These are phyloP conservation scores for Magallana ariakensis DNA, from an alignment of 1,140 invertebrate species.

Conservation along the genomic window DNA sequence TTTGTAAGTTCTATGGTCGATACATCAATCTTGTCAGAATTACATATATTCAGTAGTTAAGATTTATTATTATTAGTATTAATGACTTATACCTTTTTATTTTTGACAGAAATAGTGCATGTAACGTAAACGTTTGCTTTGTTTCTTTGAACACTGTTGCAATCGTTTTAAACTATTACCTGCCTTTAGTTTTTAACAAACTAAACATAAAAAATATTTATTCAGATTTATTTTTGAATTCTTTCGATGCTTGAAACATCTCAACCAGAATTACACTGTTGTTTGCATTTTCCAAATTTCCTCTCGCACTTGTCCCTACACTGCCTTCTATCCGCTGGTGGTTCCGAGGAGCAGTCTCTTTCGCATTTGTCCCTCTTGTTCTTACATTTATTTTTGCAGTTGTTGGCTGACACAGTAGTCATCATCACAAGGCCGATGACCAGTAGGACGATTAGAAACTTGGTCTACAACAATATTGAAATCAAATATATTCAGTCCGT, in stretches of 20 bases:
- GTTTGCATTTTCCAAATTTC: not conserved
- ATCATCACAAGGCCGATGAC: not conserved
- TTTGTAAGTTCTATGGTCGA: too few species aligned
- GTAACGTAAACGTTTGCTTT: too few species aligned
- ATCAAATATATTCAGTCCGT: not conserved
- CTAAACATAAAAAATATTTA: too few species aligned
- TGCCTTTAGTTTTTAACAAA: not conserved
- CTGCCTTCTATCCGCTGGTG: not conserved
- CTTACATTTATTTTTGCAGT: not conserved
- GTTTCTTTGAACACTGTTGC: too few species aligned
- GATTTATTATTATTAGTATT: too few species aligned
- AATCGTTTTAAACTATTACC: not conserved
- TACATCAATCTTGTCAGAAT: too few species aligned
- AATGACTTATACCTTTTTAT: too few species aligned
- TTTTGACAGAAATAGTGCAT: too few species aligned
- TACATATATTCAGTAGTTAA: too few species aligned
- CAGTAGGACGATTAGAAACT: not conserved
- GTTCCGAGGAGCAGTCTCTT: not conserved
- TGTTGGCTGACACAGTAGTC: not conserved
- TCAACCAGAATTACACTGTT: not conserved
- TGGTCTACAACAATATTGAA: not conserved
- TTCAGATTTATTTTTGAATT: too few species aligned
- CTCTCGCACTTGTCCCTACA: not conserved
- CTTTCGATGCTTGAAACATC: too few species aligned
- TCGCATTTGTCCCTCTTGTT: not conserved